phyloP scores from a whole-genome alignment of 2,888 invertebrate genomes.

The Congeria kusceri region DNA sequence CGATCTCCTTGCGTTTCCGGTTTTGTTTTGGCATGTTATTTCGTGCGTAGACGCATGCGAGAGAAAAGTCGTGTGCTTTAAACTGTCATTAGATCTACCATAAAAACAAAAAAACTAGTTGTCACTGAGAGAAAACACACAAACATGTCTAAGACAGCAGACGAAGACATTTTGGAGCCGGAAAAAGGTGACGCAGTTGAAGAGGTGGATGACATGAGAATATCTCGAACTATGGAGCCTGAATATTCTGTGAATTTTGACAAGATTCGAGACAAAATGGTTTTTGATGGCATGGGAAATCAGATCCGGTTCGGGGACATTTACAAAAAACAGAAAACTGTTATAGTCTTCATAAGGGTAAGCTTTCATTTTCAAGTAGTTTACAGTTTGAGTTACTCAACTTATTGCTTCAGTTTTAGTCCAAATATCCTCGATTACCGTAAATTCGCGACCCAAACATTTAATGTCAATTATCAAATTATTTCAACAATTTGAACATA shows the following conservation, averaged over 20 bases:
- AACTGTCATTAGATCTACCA: background rate
- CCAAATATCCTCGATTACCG: too few relatives aligned
- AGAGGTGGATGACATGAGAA: conserved; percentile 67
- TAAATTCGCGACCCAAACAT: too few relatives aligned
- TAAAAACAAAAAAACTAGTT: background rate
- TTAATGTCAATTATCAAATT: too few relatives aligned
- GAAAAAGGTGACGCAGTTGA: conserved; percentile 46
- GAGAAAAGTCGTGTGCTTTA: background rate
- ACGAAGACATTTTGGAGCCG: conserved; percentile 35
- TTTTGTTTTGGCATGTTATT: conserved; percentile 46
- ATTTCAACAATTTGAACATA: too few relatives aligned
- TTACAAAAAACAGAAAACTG: conserved; percentile 80
- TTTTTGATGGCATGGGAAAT: conserved; percentile 78
- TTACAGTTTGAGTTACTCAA: background rate
- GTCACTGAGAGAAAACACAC: background rate
- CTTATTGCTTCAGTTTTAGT: too few relatives aligned
- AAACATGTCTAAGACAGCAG: conserved; percentile 51
- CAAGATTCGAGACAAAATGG: conserved; percentile 66
- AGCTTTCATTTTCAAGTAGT: conserved; percentile 21
- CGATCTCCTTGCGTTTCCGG: conserved; percentile 49
- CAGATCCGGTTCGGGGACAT: conserved; percentile 79
- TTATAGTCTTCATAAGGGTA: conserved; percentile 79
- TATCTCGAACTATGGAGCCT: conserved; percentile 75
- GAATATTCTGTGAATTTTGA: conserved; percentile 74
- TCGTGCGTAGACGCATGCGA: conserved; percentile 33